Conservation (phyloP, 2,113 vertebrate genomes). For the Chauna torquata region DNA sequence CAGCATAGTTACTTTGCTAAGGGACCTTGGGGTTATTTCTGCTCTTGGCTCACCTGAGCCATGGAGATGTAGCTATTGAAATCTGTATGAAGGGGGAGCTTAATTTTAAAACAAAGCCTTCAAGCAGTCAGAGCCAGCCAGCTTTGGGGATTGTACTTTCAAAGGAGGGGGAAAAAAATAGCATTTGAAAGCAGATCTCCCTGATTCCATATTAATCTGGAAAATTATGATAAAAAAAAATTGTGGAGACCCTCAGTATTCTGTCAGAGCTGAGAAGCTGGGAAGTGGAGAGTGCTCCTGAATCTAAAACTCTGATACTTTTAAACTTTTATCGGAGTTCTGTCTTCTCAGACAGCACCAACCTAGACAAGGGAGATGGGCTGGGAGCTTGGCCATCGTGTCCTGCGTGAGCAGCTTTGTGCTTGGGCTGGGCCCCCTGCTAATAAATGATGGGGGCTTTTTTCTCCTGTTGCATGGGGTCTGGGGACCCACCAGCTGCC, state of each 20-base stretch:
- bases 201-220: neutral
- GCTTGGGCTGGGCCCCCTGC: neutral
- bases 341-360: neutral
- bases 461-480: neutral
- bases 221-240: constrained; percentile 10
- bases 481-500: neutral
- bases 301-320: neutral
- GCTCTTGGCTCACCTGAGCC: neutral
- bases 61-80: neutral
- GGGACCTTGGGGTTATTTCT: neutral
- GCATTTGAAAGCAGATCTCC: constrained; percentile 32
- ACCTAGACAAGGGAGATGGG: neutral
- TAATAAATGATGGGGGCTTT: rapidly evolving
- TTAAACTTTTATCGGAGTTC: neutral
- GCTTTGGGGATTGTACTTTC: neutral
- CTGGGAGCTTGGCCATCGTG: rapidly evolving
- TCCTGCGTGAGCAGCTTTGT: rapidly evolving
- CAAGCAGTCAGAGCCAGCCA: neutral
- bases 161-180: neutral
- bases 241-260: neutral
- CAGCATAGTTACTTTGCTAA: neutral
- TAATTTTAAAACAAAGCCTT: constrained; percentile 47
- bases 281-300: neutral
- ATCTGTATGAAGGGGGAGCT: neutral
- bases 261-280: neutral